Evolutionary conservation across 2,797 vertebrate species (phyloP), one percentile per base, ranked within the genome.

Genomic region (Pseudochirops corinnae): DNA sequence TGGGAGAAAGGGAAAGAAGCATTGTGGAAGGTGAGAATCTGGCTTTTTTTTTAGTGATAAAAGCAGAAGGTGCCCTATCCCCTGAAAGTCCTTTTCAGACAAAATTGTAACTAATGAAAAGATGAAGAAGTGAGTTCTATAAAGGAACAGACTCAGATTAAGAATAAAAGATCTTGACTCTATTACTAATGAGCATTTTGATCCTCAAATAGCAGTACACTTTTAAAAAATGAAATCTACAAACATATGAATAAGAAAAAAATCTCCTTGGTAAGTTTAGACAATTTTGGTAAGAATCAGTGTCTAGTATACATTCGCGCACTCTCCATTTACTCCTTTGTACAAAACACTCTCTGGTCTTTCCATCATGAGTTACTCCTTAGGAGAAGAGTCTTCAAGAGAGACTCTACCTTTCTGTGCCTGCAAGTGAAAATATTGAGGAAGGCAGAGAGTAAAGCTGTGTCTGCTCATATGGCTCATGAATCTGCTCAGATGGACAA

Each of bases 21-120:
- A 21, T 16, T 21, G 16, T 74, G 33, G 33, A n/a, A 74, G 16
- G 67, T 39, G n/a, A 74, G 33, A 39, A 74, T 74, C 5, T 74
- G 67, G 16, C 62, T 33, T 33, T 62, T 39, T 39, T 52, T 52
- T 4, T 52, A 6, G 14, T 18, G 33, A 39, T 39, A 21, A 39
- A 74, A 39, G 10, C 2, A 1, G 16, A 7, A 74, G n/a, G 14
- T 39, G 0, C 5, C n/a, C 5, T 74, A 0, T 2, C 16, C 39
- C 67, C 16, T 74, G n/a, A 74, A 74, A 21, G 33, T 14, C 1
- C 33, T 67, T 33, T n/a, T 67, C 33, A 67, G 31, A 5, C 31
- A 11, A 3, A n/a, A 67, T 67, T 33, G 1, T 67, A 67, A n/a
- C 31, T 67, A 4, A 33, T 33, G 5, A 16, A 67, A 67, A 67